Percentiles rank a stretch among this genome's conserved stretches.
Evolutionary conservation across 1,140 invertebrate genomes (phyloP).

Genomic region (Diuraphis noxia): DNA sequence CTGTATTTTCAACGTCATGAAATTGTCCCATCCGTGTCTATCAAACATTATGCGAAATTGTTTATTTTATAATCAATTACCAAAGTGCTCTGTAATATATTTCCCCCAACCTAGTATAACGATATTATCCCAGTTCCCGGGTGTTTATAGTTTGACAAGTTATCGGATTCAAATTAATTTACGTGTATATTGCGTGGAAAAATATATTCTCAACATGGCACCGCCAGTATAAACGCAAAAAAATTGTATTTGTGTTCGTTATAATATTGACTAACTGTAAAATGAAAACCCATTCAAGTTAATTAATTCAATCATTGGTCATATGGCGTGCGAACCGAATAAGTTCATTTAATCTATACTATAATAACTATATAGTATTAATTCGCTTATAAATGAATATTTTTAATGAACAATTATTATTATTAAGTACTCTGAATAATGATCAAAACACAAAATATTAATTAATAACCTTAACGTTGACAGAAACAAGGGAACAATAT

Average conservation of each 20-base stretch:
- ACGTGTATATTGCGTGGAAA: not conserved
- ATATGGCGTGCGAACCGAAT: not conserved
- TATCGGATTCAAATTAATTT: not conserved
- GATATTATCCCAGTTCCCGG: not conserved
- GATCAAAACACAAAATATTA: constrained; percentile 13
- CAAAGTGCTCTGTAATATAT: not conserved
- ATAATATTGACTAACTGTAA: not conserved
- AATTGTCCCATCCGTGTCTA: not conserved
- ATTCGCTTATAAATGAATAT: not conserved
- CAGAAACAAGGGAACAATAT: constrained; percentile 8
- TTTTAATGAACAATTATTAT: not conserved
- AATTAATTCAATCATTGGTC: not conserved
- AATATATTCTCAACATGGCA: not conserved
- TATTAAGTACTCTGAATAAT: not conserved
- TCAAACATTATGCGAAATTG: not conserved
- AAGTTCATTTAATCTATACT: not conserved
- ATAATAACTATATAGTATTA: not conserved
- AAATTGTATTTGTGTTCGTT: not conserved
- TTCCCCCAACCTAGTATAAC: not conserved
- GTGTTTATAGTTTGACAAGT: not conserved
- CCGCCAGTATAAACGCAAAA: not conserved
- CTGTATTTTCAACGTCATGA: not conserved
- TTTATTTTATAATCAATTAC: not conserved
- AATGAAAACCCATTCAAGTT: not conserved
- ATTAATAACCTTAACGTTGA: constrained; percentile 17